phyloP scores from a whole-genome alignment of 2,888 invertebrate species.

The Teleogryllus oceanicus region DNA sequence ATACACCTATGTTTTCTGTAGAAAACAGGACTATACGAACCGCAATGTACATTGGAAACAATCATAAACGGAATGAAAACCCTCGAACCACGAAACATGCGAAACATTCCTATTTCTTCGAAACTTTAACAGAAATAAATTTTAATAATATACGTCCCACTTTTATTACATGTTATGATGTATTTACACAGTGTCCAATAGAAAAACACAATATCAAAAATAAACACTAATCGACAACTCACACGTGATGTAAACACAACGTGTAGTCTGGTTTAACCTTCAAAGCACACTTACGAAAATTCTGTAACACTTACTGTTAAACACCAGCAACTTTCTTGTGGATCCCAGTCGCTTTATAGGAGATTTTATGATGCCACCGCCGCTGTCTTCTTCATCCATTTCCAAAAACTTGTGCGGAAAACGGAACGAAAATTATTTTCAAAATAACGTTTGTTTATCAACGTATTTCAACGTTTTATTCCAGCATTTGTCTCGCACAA shows the following conservation, averaged over 20 bases:
- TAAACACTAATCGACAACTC: neutral
- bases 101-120: no score
- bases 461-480: no score
- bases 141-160: no score
- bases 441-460: no score
- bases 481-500: neutral
- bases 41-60: no score
- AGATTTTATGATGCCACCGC: constrained; percentile 59
- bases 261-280: no score
- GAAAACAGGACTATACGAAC: no score
- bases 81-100: no score
- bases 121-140: no score
- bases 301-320: constrained; percentile 64
- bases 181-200: neutral
- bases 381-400: constrained; percentile 72
- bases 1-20: no score
- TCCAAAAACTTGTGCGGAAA: neutral
- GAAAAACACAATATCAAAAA: neutral
- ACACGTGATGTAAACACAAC: neutral
- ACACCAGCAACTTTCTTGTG: constrained; percentile 72
- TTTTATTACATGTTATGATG: neutral
- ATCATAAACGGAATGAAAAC: no score
- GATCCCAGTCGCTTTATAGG: constrained; percentile 78
- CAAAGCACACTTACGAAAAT: neutral
- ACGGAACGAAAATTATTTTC: neutral